Conservation (phyloP, 2,888 invertebrate species). For the Eurois occulta region DNA sequence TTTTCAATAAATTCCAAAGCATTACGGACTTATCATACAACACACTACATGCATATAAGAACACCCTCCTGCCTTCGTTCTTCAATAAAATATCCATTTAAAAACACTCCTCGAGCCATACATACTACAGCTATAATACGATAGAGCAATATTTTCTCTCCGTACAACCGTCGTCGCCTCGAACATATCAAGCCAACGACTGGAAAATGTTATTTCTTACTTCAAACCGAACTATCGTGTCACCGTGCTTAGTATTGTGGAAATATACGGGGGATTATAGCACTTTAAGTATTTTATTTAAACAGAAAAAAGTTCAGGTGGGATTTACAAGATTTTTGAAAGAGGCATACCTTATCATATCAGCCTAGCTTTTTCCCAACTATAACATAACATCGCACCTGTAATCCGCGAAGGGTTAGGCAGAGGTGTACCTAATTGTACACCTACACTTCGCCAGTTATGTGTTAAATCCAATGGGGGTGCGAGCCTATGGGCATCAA, state of each 20-base stretch:
- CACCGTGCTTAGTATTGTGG: constrained; percentile 26
- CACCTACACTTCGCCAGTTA: too few relatives aligned
- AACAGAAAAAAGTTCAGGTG: neutral
- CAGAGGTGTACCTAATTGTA: too few relatives aligned
- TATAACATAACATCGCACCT: too few relatives aligned
- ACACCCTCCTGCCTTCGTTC: neutral
- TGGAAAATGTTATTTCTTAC: constrained; percentile 68
- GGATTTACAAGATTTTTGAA: neutral
- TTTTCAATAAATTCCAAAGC: neutral
- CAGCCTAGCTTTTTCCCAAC: neutral
- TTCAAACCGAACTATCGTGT: constrained; percentile 50
- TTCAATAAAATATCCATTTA: constrained; percentile 26
- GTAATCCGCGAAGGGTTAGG: too few relatives aligned
- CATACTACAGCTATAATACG: neutral
- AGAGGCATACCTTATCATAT: neutral
- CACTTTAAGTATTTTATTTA: neutral
- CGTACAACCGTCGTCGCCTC: constrained; percentile 23
- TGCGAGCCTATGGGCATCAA: too few relatives aligned
- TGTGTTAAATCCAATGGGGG: too few relatives aligned
- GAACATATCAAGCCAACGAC: constrained; percentile 46
- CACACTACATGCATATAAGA: neutral
- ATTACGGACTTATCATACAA: neutral
- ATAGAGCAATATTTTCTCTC: constrained; percentile 49
- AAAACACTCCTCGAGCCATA: neutral
- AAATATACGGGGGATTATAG: constrained; percentile 41